These are phyloP conservation scores for Chironomus riparius DNA, from an alignment of 2,888 invertebrate genomes.

Conservation along the genomic window DNA sequence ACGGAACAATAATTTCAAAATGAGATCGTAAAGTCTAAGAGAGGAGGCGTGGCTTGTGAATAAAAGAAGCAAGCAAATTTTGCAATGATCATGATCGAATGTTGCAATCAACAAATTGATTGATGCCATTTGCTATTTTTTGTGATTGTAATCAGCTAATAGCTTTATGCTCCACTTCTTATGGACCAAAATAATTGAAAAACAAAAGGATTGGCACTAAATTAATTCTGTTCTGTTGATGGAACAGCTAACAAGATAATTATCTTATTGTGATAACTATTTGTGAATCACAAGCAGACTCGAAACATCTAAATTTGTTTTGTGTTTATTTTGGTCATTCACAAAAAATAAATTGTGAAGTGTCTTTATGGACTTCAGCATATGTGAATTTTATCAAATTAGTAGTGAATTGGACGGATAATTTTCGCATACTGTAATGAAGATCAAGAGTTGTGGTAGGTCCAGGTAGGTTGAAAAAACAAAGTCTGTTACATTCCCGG, in stretches of 20 bases:
- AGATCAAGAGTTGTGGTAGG: constrained; percentile 9
- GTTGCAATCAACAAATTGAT: neutral
- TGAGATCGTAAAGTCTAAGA: neutral
- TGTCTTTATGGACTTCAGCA: constrained; percentile 17
- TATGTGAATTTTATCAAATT: constrained; percentile 27
- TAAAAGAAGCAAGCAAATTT: neutral
- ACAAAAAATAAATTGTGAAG: constrained; percentile 22
- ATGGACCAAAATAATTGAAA: neutral
- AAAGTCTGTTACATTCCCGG: neutral
- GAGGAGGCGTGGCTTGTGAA: neutral
- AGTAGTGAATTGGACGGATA: constrained; percentile 14
- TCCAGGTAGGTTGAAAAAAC: neutral
- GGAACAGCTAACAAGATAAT: neutral
- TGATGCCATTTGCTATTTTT: neutral
- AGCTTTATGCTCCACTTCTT: too few relatives aligned
- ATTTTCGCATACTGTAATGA: constrained; percentile 2
- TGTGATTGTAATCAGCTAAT: too few relatives aligned
- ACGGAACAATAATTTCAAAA: neutral
- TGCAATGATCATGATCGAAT: neutral
- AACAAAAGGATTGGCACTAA: too few relatives aligned
- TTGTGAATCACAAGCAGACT: neutral
- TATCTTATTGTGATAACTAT: neutral
- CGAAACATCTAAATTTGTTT: neutral
- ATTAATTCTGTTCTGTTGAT: neutral
- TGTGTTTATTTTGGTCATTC: constrained; percentile 21